Conservation (phyloP, 2,113 vertebrate species). For the Pedionomus torquatus region DNA sequence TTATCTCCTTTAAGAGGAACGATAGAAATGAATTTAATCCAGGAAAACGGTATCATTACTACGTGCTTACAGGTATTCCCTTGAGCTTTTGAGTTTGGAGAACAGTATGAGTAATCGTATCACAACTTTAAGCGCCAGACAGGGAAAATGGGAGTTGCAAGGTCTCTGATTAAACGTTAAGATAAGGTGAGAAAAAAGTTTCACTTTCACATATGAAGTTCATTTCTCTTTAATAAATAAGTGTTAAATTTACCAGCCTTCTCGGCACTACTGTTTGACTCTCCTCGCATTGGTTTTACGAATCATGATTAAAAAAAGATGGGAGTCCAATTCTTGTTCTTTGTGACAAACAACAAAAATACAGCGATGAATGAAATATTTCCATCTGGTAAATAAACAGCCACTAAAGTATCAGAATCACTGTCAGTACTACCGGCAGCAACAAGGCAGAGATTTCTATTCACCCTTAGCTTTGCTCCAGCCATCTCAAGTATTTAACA, state of each 20-base stretch:
- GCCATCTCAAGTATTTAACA: slow-evolving; percentile 3
- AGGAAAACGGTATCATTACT: slow-evolving; percentile 12
- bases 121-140: slow-evolving; percentile 10
- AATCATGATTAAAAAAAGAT: not conserved
- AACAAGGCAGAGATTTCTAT: not conserved
- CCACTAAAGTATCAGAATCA: not conserved
- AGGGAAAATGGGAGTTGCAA: not conserved
- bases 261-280: not conserved
- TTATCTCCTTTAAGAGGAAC: not conserved
- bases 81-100: not conserved
- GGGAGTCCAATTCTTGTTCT: not conserved
- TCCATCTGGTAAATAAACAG: slow-evolving; percentile 19
- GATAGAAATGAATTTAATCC: slow-evolving; percentile 22
- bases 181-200: not conserved
- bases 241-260: not conserved
- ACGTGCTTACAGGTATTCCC: not conserved
- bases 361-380: not conserved
- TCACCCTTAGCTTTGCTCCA: slow-evolving; percentile 14
- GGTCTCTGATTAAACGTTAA: not conserved
- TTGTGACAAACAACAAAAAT: not conserved
- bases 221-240: not conserved
- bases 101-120: not conserved
- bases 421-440: not conserved
- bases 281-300: not conserved
- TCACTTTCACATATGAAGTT: not conserved